These are phyloP conservation scores for Leucania comma DNA, from an alignment of 2,888 invertebrate species.

Conservation along the genomic window DNA sequence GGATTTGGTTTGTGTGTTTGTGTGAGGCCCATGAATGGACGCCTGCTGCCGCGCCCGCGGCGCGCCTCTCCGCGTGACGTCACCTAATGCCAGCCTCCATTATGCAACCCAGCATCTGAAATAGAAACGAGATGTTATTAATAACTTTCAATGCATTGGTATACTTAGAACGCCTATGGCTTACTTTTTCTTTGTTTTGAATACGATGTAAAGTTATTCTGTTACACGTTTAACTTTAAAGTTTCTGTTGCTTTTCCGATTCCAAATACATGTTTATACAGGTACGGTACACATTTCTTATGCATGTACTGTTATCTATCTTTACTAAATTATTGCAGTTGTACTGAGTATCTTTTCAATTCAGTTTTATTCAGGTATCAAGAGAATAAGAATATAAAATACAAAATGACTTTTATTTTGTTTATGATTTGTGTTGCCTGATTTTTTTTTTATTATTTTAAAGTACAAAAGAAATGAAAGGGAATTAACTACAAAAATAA, in stretches of 20 bases:
- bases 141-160: conserved; percentile 73
- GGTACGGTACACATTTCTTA: neutral
- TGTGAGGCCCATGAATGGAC: conserved; percentile 82
- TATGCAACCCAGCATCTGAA: conserved; percentile 83
- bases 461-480: neutral
- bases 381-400: too few relatives aligned
- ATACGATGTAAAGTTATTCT: neutral
- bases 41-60: conserved; percentile 83
- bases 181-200: conserved; percentile 17
- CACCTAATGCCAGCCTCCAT: conserved; percentile 79
- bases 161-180: conserved; percentile 30
- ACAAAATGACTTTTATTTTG: too few relatives aligned
- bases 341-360: neutral
- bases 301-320: too few relatives aligned
- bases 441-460: neutral
- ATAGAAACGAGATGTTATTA: conserved; percentile 77
- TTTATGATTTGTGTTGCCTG: too few relatives aligned
- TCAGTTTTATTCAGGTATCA: neutral
- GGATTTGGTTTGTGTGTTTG: conserved; percentile 77
- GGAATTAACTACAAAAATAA: neutral
- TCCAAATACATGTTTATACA: neutral
- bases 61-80: conserved; percentile 84
- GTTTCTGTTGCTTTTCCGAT: too few relatives aligned
- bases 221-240: neutral
- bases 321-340: neutral